Percentiles rank a stretch among this genome's conserved stretches.
phyloP scores from a whole-genome alignment of 53 echinoderm and acorn worm species.

The Patiria pectinifera region DNA sequence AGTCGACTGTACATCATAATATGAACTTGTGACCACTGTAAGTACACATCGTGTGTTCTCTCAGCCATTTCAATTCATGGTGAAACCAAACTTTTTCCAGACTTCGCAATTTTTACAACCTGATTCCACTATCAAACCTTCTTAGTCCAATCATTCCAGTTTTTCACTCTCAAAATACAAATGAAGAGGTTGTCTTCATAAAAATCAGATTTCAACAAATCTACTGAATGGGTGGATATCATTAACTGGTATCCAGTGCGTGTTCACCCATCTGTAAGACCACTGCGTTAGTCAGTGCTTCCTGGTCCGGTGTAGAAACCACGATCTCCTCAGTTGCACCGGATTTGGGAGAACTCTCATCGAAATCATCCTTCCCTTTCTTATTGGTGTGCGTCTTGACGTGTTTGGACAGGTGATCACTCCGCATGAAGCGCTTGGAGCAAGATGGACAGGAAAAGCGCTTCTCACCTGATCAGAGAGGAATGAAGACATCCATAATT shows the following conservation, averaged over 20 bases:
- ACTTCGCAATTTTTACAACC: too few relatives aligned
- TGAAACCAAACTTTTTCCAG: too few relatives aligned
- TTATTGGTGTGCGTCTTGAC: conserved; percentile 83
- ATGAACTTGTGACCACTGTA: too few relatives aligned
- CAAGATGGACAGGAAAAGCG: conserved; percentile 80
- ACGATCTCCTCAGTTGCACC: neutral
- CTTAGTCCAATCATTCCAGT: too few relatives aligned
- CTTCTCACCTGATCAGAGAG: conserved; percentile 81
- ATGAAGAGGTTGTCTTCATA: neutral
- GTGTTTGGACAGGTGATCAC: conserved; percentile 96
- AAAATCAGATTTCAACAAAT: neutral
- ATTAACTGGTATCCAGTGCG: conserved; percentile 29
- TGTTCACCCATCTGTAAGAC: conserved; percentile 38
- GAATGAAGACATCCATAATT: neutral
- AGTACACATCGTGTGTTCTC: too few relatives aligned
- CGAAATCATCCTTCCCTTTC: conserved; percentile 36
- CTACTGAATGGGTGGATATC: neutral
- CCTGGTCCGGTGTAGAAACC: conserved; percentile 38
- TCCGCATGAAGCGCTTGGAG: conserved; percentile 95
- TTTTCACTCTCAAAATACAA: neutral
- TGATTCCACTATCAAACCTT: too few relatives aligned
- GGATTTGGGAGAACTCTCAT: conserved; percentile 10
- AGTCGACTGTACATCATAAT: too few relatives aligned
- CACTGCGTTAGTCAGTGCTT: conserved; percentile 54
- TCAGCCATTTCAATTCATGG: too few relatives aligned